These are phyloP conservation scores for Sarotherodon lohbergeri DNA, from an alignment of 2,113 vertebrate genomes.

Conservation along the genomic window DNA sequence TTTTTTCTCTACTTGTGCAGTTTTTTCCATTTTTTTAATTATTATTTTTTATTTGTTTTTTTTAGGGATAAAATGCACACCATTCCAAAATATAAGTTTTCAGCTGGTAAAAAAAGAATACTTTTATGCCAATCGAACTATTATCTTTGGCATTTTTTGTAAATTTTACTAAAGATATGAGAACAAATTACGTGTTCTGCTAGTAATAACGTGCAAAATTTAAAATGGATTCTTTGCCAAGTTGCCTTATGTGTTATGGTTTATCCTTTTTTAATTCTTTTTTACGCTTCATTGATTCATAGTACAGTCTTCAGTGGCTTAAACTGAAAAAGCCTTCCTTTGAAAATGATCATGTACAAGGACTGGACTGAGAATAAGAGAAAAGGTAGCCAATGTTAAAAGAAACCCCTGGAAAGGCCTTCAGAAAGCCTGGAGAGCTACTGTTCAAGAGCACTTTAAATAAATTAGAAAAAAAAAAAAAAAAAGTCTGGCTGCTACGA, in stretches of 20 bases:
- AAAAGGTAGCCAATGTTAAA: background rate
- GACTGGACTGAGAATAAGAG: background rate
- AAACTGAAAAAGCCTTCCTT: background rate
- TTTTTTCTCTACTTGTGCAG: background rate
- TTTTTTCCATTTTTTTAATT: background rate
- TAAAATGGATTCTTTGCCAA: background rate
- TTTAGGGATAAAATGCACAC: background rate
- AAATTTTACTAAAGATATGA: background rate
- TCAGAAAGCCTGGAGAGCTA: background rate
- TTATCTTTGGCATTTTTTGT: background rate
- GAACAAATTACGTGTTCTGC: background rate
- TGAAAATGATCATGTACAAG: background rate
- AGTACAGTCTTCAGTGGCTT: background rate
- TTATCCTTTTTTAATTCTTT: background rate
- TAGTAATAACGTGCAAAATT: background rate
- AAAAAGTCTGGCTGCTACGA: background rate
- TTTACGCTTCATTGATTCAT: background rate
- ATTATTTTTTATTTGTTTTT: accelerated
- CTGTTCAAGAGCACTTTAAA: background rate
- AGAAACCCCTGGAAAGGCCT: background rate
- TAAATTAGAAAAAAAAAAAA: background rate
- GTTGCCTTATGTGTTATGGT: background rate
- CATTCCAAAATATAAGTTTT: background rate
- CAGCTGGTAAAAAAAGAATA: background rate
- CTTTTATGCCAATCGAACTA: background rate